These are phyloP conservation scores for Rhimphoctona megacephalus DNA, from an alignment of 2,888 invertebrate species.

Conservation along the genomic window DNA sequence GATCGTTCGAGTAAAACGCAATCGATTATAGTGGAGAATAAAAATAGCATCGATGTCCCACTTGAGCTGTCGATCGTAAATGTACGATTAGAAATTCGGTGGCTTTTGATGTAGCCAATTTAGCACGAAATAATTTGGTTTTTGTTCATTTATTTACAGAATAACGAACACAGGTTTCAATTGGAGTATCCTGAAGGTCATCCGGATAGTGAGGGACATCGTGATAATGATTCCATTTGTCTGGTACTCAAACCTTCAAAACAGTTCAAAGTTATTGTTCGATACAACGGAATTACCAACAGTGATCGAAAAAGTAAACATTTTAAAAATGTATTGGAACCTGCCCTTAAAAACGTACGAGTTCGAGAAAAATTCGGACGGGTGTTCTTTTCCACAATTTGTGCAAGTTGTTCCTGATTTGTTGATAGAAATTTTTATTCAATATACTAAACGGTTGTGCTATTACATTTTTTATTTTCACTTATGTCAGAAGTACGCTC, in stretches of 20 bases:
- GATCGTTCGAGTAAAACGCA: slow-evolving; percentile 74
- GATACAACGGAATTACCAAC: slow-evolving; percentile 37
- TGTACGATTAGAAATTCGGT: slow-evolving; percentile 68
- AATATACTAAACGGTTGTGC: no score
- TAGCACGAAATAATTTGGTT: not conserved
- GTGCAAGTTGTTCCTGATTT: no score
- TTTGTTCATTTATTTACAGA: slow-evolving; percentile 63
- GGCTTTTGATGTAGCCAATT: not conserved
- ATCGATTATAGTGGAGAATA: slow-evolving; percentile 79
- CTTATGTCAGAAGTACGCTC: no score
- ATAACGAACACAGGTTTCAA: slow-evolving; percentile 60
- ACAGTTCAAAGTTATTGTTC: slow-evolving; percentile 36
- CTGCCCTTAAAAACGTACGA: not conserved
- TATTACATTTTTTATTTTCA: no score
- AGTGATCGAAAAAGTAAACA: slow-evolving; percentile 48
- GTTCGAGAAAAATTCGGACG: not conserved
- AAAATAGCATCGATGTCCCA: slow-evolving; percentile 78
- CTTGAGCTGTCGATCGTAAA: slow-evolving; percentile 76
- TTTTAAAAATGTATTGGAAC: not conserved
- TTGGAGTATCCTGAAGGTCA: slow-evolving; percentile 42
- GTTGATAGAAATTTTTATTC: no score
- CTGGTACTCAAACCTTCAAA: slow-evolving; percentile 67
- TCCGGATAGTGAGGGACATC: slow-evolving; percentile 1
- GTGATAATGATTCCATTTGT: slow-evolving; percentile 65
- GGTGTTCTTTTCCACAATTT: not conserved